Evolutionary conservation across 2,797 vertebrate species (phyloP).

Genomic region (Chiloscyllium punctatum): DNA sequence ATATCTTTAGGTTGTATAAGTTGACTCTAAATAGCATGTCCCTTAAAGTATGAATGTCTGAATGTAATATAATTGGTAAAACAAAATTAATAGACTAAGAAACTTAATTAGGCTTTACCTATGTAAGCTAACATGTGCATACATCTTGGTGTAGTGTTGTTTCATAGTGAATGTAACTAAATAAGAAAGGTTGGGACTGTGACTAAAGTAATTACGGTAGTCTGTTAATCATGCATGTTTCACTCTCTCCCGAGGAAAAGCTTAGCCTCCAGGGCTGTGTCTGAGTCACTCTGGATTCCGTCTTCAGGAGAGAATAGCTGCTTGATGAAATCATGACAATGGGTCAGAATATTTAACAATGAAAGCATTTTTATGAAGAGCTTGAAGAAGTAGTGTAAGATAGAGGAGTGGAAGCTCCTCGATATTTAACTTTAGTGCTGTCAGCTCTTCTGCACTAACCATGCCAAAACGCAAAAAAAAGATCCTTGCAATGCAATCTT

Average conservation of each 20-base stretch:
- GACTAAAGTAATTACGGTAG: conserved; percentile 66
- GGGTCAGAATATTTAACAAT: conserved; percentile 35
- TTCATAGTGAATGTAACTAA: neutral
- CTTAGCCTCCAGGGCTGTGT: conserved; percentile 51
- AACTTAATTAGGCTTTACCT: no score
- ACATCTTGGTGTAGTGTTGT: neutral
- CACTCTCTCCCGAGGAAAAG: conserved; percentile 60
- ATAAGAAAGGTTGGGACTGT: conserved; percentile 55
- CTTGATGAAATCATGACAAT: conserved; percentile 29
- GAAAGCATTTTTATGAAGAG: neutral
- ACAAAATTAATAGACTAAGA: neutral
- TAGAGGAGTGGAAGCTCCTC: neutral
- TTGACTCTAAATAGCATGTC: neutral
- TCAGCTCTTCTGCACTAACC: conserved; percentile 36
- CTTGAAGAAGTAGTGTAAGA: neutral
- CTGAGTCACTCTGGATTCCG: conserved; percentile 49
- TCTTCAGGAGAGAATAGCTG: conserved; percentile 48
- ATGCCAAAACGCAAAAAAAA: conserved; percentile 63
- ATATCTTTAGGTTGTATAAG: neutral
- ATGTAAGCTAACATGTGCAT: neutral
- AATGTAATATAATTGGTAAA: neutral
- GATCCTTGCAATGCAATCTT: conserved; percentile 53
- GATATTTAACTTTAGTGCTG: neutral
- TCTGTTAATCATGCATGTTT: conserved; percentile 51
- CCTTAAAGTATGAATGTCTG: neutral